These are phyloP conservation scores for Alloplasta piceator DNA, from an alignment of 2,888 invertebrate species.

Conservation along the genomic window DNA sequence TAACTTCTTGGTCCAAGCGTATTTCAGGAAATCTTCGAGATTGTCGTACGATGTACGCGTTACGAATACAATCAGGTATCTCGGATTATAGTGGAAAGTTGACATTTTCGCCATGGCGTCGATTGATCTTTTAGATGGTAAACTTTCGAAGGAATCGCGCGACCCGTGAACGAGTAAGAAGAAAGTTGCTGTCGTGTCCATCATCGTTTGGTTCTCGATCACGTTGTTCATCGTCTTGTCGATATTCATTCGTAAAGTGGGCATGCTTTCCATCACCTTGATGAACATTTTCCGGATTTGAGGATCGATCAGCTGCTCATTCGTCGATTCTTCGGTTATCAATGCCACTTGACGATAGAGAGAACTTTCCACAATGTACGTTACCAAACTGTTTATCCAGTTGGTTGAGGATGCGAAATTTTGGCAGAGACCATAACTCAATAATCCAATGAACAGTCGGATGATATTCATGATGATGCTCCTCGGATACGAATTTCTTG, in stretches of 20 bases:
- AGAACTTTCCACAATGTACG: conserved; percentile 1
- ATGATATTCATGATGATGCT: conserved; percentile 9
- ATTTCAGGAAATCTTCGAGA: conserved; percentile 45
- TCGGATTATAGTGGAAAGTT: conserved; percentile 24
- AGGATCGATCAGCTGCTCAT: neutral
- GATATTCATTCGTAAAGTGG: conserved; percentile 19
- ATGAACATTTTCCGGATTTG: conserved; percentile 20
- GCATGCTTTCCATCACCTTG: neutral
- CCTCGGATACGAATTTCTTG: neutral
- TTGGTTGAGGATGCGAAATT: neutral
- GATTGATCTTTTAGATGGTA: neutral
- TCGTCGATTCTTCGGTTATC: neutral
- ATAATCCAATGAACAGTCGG: neutral
- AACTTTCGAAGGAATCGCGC: neutral
- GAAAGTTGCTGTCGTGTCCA: conserved; percentile 17
- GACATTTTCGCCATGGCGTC: conserved; percentile 45
- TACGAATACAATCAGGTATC: conserved; percentile 48
- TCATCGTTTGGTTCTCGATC: neutral
- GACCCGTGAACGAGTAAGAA: conserved; percentile 28
- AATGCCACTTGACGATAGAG: conserved; percentile 5
- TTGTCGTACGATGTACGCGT: conserved; percentile 3
- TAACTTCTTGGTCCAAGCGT: conserved; percentile 62
- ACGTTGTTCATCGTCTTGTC: neutral
- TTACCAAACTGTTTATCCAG: conserved; percentile 45
- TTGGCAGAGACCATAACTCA: neutral